Evolutionary conservation across 2,113 vertebrate genomes (phyloP), one percentile per base, ranked within the genome.

Genomic region (Carassius auratus): DNA sequence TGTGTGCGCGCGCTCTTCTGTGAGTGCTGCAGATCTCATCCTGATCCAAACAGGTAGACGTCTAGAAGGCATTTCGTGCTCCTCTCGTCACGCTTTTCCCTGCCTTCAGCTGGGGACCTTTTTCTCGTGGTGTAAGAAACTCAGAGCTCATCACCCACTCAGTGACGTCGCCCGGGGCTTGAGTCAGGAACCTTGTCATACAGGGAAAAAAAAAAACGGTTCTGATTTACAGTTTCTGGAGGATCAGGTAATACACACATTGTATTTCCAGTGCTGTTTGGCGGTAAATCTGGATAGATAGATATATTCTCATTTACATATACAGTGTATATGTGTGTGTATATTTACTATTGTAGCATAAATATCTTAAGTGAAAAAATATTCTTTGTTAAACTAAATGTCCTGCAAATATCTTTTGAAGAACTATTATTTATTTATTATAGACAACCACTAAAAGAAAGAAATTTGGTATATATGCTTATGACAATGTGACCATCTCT

Each of bases 81-180:
- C 42, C 8, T 45, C 42, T 45, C 42, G 42, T 45, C 45, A 48
- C 52, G 36, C 66, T 80, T 87, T 87, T 90, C 26, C 62, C 79
- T 83, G 83, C 66, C 77, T 85, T 85, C 69, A 85, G 68, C 15
- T 76, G 64, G 76, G 88, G 76, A 61, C 33, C 84, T 91, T 91
- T 89, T 90, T 91, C 90, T 90, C 88, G 87, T 91, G 90, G 87
- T 89, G 88, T 89, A 86, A 87, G 89, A 92, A 92, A 92, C 90
- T 89, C 88, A 57, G 19, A 73, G 84, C 92, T 92, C 88, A 83
- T 91, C 90, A 91, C 87, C 91, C 93, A 92, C 92, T 90, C 85
- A 61, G 83, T 95, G 93, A 95, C 94, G 94, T 93, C 90, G 93
- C 95, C 93, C 78, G 84, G 84, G 93, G 93, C 91, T 71, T 59